These are phyloP conservation scores for Dysidea cf. avara DNA, from an alignment of 37 sponge, comb jelly and placozoan species.

Conservation along the genomic window DNA sequence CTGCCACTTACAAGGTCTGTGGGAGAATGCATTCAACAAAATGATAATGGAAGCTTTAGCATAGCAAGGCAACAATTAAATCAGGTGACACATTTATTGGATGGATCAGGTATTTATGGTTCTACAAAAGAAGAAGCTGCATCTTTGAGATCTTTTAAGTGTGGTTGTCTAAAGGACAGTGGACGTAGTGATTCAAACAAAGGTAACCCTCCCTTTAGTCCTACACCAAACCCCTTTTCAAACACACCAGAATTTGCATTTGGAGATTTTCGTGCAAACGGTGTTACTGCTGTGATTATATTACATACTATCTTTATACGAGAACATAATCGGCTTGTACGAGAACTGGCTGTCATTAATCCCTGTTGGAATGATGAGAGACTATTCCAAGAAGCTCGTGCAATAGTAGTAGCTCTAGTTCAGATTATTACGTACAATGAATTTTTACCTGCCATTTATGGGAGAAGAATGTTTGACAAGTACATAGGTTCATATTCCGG, in stretches of 20 bases:
- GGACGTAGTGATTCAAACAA: constrained; percentile 24
- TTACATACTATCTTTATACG: constrained; percentile 96
- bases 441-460: constrained; percentile 70
- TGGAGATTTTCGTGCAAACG: constrained; percentile 85
- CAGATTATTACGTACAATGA: constrained; percentile 73
- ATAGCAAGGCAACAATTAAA: constrained; percentile 72
- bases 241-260: constrained; percentile 53
- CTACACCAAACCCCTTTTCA: neutral
- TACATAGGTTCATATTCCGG: constrained; percentile 38
- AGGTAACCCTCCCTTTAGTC: constrained; percentile 52
- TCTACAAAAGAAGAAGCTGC: constrained; percentile 36
- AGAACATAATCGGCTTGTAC: constrained; percentile 93
- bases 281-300: constrained; percentile 72
- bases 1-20: constrained; percentile 56
- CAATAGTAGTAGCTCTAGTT: constrained; percentile 64
- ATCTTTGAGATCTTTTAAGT: constrained; percentile 28
- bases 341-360: constrained; percentile 62
- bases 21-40: constrained; percentile 63
- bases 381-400: constrained; percentile 79
- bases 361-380: constrained; percentile 88
- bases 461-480: constrained; percentile 5
- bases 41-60: neutral
- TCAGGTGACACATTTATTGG: constrained; percentile 82
- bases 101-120: constrained; percentile 84
- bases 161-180: constrained; percentile 53